Evolutionary conservation across 1,140 invertebrate genomes (phyloP), one percentile per base, ranked within the genome.

Genomic region (honey bee (Apis mellifera)): DNA sequence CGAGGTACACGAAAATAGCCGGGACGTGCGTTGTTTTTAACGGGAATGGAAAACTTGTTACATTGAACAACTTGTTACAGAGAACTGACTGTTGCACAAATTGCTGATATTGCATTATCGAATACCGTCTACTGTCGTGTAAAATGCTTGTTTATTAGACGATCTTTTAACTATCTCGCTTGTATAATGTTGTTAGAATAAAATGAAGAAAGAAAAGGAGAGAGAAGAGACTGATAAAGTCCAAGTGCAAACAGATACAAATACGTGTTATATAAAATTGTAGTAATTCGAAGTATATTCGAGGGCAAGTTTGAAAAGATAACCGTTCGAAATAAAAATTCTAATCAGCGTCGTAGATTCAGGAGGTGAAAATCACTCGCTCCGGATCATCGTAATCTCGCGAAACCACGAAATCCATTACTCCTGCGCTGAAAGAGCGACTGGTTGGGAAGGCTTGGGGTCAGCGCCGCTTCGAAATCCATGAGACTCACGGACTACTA

Each of bases 11-110:
- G 64, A 78, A 42, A 23, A 32, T 65, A 21, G 42, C 48, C 26
- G 42, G 48, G 21, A 42, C 59, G 42, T 59, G 19, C 21, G 60
- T 32, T 48, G 54, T 68, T 76, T 82, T 78, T 78, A 69, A 57
- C 54, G 15, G 74, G 77, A 13, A 75, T 62, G 66, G 57, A 50
- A 85, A 83, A 83, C 69, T 65, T n/a, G 32, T 60, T 55, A 64
- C 57, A 32, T 48, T 52, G 48, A n/a, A n/a, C n/a, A 83, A 83
- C 69, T 65, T n/a, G 32, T 60, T 55, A 64, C 57, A 70, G 57
- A 23, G 21, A 70, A 75, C 32, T 55, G 48, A 75, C 2, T 32
- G 32, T n/a, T 75, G 19, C 17, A 26, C 13, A 62, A 60, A 12
- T 9, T 17, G 62, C 9, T 17, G 15, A 64, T 26, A 17, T 26